Percentiles rank a stretch among this genome's conserved stretches.
Conservation (phyloP, 2,113 vertebrate genomes). For the Phaethon lepturus region DNA sequence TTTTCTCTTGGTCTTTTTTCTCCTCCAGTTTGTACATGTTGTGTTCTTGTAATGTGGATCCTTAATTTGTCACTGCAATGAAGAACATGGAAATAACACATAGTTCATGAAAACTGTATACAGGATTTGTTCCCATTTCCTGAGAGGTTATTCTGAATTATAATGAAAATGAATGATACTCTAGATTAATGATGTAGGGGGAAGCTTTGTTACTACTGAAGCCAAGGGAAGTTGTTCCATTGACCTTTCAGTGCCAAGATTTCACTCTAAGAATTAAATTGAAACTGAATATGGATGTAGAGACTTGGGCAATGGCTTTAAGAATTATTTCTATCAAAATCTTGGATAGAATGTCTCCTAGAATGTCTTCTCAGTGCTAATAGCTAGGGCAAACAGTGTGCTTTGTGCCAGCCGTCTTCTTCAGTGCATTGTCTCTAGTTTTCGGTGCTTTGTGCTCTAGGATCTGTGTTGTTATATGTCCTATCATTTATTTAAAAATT, state of each 20-base stretch:
- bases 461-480: neutral
- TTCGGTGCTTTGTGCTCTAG: neutral
- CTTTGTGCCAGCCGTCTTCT: neutral
- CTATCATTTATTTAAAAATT: neutral
- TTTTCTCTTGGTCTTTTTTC: neutral
- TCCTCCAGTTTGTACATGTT: neutral
- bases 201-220: neutral
- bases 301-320: neutral
- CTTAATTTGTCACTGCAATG: neutral
- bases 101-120: neutral
- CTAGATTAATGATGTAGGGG: neutral
- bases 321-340: neutral
- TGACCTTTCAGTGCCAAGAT: neutral
- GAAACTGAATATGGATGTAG: neutral
- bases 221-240: neutral
- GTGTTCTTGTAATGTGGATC: neutral
- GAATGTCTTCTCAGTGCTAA: neutral
- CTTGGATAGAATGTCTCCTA: neutral
- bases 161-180: neutral
- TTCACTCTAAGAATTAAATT: neutral
- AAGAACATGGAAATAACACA: neutral
- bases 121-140: neutral
- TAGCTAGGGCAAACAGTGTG: neutral
- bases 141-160: neutral
- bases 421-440: neutral